Base-by-base conservation (phyloP, 1,140 invertebrate species). In the Helicoverpa armigera region DNA sequence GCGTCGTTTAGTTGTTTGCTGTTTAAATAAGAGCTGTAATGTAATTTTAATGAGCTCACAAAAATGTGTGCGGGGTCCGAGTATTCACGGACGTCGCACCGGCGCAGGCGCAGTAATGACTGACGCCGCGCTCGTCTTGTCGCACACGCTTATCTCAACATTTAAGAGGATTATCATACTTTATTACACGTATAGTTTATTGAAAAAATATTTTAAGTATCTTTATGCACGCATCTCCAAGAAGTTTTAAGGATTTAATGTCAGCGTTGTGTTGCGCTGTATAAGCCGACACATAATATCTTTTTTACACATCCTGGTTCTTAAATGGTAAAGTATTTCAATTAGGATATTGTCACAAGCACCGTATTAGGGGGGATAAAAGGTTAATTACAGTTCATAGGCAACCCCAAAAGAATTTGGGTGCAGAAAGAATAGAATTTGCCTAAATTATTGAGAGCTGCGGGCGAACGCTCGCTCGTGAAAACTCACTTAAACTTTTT, bases 11-110 rank as follows among this genome's bases (percentile, higher is more conserved):
- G 91, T 93, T 93, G 92, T 93, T 93, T 93, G 92, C 91, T 91
- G 90, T 91, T 94, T 92, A 93, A 94, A 93, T 93, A 94, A 91
- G 88, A 92, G 89, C 90, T 92, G 91, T 94, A 94, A 94, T 94
- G 93, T 94, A 92, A 94, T 94, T 94, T 94, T 94, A 94, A 94
- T 94, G 91, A 93, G 90, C 89, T 91, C 89, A 91, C 92, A 94
- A 92, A 92, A 93, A 92, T 92, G 91, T 92, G 87, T 90, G 87
- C 88, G 82, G 81, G 83, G 87, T 88, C 83, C 84, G 70, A 84
- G 86, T 87, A 87, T 82, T 82, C 75, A 84, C 77, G 82, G 80
- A 85, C 85, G 83, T 74, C 79, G 81, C 85, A 85, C 79, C 84
- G 82, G 83, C 70, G 65, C 82, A 50, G 56, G 82, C 70, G 63